phyloP scores from a whole-genome alignment of 1,140 invertebrate species.

The Drosophila carrolli region DNA sequence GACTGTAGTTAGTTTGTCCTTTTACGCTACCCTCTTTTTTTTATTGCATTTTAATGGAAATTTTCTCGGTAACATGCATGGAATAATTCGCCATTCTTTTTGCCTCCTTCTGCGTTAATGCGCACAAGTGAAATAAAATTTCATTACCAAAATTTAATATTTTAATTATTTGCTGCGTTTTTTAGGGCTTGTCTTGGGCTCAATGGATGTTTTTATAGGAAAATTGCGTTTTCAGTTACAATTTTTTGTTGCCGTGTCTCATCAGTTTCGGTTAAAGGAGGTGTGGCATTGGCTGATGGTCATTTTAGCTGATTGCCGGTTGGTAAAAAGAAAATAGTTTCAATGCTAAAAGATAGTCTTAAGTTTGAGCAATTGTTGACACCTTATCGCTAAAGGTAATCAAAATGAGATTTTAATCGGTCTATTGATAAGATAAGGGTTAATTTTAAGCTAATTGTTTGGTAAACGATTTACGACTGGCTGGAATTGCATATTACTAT shows the following conservation, averaged over 20 bases:
- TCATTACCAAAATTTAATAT: conserved; percentile 62
- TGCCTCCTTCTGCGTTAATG: conserved; percentile 61
- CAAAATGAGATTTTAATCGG: conserved; percentile 16
- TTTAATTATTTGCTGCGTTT: conserved; percentile 63
- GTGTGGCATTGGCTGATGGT: conserved; percentile 27
- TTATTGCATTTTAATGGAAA: conserved; percentile 83
- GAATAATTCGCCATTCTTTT: conserved; percentile 30
- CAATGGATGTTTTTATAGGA: conserved; percentile 77
- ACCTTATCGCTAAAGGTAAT: conserved; percentile 15
- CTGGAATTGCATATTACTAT: too few relatives aligned
- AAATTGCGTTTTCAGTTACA: conserved; percentile 77
- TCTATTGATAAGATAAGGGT: conserved; percentile 18
- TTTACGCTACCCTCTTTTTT: conserved; percentile 19
- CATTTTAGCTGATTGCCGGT: conserved; percentile 15
- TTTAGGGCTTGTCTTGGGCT: conserved; percentile 44
- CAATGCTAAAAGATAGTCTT: not conserved
- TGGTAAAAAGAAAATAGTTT: conserved; percentile 12
- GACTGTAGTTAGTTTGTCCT: conserved; percentile 30
- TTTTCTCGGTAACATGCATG: conserved; percentile 50
- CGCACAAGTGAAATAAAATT: conserved; percentile 48
- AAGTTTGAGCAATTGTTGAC: not conserved
- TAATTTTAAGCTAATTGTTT: not conserved
- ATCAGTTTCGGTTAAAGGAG: conserved; percentile 11
- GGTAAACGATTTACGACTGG: not conserved
- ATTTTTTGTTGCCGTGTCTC: conserved; percentile 36